Evolutionary conservation across 2,113 vertebrate genomes (phyloP).

Genomic region (Odocoileus virginianus): DNA sequence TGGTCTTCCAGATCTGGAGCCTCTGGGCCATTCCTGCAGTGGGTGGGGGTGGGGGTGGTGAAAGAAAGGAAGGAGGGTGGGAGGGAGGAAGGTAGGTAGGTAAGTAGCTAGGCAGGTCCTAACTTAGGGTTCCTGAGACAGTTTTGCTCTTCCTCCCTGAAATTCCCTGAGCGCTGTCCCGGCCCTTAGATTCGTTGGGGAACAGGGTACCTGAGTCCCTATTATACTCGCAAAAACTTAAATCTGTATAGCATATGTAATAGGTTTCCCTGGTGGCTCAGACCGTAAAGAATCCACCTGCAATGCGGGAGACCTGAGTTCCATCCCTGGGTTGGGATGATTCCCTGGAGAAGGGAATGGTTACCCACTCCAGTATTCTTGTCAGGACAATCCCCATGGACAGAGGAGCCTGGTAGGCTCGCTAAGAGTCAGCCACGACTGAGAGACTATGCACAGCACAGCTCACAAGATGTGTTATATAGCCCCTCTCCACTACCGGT

Average conservation of each 20-base stretch:
- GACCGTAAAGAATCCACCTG: neutral
- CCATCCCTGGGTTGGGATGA: neutral
- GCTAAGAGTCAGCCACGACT: neutral
- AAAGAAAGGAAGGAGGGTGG: neutral
- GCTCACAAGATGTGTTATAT: neutral
- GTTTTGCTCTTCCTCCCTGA: neutral
- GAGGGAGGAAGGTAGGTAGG: too few species aligned
- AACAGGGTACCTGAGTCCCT: neutral
- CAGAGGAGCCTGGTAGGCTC: neutral
- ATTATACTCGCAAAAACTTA: neutral
- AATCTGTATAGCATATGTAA: neutral
- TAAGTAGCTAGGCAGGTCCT: neutral
- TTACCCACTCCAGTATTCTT: neutral
- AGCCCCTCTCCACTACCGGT: neutral
- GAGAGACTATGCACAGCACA: neutral
- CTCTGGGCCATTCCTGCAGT: neutral
- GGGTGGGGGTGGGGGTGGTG: neutral
- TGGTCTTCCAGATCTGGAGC: neutral
- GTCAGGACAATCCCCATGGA: neutral
- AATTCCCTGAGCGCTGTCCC: neutral
- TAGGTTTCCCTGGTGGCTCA: neutral
- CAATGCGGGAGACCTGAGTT: neutral
- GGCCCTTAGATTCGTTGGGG: too few species aligned
- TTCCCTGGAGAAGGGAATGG: neutral
- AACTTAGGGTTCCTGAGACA: neutral